Evolutionary conservation across 1,140 invertebrate genomes (phyloP), one percentile per base, ranked within the genome.

Genomic region (Nilaparvata lugens): DNA sequence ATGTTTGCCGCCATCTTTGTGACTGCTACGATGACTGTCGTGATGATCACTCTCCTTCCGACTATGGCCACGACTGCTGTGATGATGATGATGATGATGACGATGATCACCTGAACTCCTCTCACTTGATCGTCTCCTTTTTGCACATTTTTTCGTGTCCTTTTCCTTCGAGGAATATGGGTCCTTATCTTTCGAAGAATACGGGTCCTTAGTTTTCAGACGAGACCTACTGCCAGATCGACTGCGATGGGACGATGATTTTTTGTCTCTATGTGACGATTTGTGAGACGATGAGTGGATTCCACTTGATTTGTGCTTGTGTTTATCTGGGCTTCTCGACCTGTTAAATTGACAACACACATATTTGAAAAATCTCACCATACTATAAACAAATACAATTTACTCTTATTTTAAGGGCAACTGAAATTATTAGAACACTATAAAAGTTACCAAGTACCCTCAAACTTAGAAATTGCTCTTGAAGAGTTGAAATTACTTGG

Each of bases 201-300:
- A 25, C 23, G 31, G 31, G 7, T 61, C 25, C 18, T 51, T 40
- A 14, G 18, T 1, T 24, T 56, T 25, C 38, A 35, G 31, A 9
- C 31, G 31, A 35, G 7, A 11, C 7, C 31, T 35, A 35, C 31
- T 35, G 31, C 31, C 31, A 0, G 25, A 18, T 38, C 54, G 11
- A 16, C 38, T 25, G 7, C n/a, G 25, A 35, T 56, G 38, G n/a
- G n/a, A n/a, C 23, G 38, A 56, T 56, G 54, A 28, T 59, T n/a
- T 13, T 14, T 52, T 21, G 14, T 38, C 73, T 75, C 64, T 76
- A 52, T 70, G 70, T 58, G 70, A 57, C 72, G 70, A 57, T 73
- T 75, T 69, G 68, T 70, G 25, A 72, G 75, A 51, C 71, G 71
- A 16, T 75, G 74, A 67, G 69, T 74, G 18, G 66, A 67, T 63